These are phyloP conservation scores for Silvanus unidentatus DNA, from an alignment of 2,888 invertebrate species.

Conservation along the genomic window DNA sequence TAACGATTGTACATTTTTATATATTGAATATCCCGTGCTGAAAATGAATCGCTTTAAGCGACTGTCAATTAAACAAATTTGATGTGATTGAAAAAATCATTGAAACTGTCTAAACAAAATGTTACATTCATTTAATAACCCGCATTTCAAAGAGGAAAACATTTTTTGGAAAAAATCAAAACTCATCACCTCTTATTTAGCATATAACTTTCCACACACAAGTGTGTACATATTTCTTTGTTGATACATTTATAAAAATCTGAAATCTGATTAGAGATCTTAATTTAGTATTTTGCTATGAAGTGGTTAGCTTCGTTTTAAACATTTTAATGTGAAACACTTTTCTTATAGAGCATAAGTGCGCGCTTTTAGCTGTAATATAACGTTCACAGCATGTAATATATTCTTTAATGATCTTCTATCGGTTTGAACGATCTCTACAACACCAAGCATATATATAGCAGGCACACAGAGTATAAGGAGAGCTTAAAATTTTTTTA, in stretches of 20 bases:
- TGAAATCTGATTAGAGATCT: constrained; percentile 20
- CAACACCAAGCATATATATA: too few relatives aligned
- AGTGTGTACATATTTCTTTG: background rate
- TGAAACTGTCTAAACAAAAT: too few relatives aligned
- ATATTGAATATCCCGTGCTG: too few relatives aligned
- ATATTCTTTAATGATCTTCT: constrained; percentile 46
- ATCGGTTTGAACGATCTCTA: constrained; percentile 40
- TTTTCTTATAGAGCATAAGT: constrained; percentile 22
- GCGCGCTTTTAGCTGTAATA: constrained; percentile 33
- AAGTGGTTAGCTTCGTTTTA: constrained; percentile 9
- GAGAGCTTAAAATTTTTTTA: constrained; percentile 32
- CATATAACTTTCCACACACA: too few relatives aligned
- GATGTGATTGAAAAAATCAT: too few relatives aligned
- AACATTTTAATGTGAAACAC: constrained; percentile 27
- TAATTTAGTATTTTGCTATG: constrained; percentile 16
- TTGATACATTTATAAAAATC: constrained; percentile 12
- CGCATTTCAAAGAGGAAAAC: too few relatives aligned
- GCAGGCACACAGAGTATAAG: constrained; percentile 36
- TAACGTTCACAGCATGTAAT: constrained; percentile 44
- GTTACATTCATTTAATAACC: too few relatives aligned
- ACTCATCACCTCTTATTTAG: too few relatives aligned
- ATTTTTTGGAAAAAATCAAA: too few relatives aligned
- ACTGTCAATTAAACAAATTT: too few relatives aligned
- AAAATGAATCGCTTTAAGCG: too few relatives aligned
- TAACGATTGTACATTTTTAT: too few relatives aligned